Conservation (phyloP, 2,797 vertebrate genomes). For the Scolopax rusticola region DNA sequence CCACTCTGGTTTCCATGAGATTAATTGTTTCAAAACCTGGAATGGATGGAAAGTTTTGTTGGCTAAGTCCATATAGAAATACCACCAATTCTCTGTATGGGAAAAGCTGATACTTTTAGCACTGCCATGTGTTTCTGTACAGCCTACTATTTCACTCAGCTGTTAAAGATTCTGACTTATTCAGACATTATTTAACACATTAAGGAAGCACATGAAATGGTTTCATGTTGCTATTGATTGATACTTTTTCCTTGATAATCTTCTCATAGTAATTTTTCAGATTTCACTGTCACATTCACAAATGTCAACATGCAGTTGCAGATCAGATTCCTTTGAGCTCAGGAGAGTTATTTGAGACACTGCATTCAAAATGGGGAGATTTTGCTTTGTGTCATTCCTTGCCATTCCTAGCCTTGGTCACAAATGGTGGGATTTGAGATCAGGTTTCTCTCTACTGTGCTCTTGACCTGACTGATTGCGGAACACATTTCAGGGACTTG, state of each 20-base stretch:
- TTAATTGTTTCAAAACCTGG: conserved; percentile 60
- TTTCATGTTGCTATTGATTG: not conserved
- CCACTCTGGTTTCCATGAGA: conserved; percentile 39
- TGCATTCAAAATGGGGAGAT: not conserved
- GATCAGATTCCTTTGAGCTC: not conserved
- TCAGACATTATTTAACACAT: not conserved
- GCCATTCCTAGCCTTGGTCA: not conserved
- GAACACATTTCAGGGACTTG: not conserved
- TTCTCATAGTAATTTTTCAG: not conserved
- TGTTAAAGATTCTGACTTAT: not conserved
- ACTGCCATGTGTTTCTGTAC: not conserved
- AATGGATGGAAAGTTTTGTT: conserved; percentile 53
- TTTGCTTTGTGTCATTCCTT: not conserved
- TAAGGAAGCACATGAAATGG: not conserved
- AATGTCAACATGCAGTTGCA: not conserved
- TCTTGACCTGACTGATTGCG: not conserved
- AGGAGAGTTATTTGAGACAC: not conserved
- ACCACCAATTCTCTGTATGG: not conserved
- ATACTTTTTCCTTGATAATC: not conserved
- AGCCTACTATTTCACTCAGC: conserved; percentile 24
- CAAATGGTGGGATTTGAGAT: not conserved
- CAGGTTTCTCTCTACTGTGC: not conserved
- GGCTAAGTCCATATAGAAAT: not conserved
- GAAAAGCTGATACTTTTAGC: conserved; percentile 22
- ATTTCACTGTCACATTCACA: not conserved